phyloP scores from a whole-genome alignment of 2,797 vertebrate genomes.

The Melanotaenia pygmaea region DNA sequence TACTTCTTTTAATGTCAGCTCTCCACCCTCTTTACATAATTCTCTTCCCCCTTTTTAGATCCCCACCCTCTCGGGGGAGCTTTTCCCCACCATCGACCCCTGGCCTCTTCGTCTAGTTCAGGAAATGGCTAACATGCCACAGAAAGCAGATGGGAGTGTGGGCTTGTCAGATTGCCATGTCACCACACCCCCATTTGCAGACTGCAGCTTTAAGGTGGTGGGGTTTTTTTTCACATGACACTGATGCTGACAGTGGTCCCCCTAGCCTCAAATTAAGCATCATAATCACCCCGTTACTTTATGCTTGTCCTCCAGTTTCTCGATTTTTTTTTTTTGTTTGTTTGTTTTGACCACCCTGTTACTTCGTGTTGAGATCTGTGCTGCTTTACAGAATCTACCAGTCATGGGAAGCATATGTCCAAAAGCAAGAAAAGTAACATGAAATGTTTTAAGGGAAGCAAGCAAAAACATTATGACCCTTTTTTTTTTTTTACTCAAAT shows the following conservation, averaged over 20 bases:
- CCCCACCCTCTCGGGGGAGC: slow-evolving; percentile 31
- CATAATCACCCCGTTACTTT: slow-evolving; percentile 7
- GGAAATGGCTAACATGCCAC: slow-evolving; percentile 83
- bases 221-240: slow-evolving; percentile 38
- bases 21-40: slow-evolving; percentile 39
- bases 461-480: too few species aligned
- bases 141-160: slow-evolving; percentile 72
- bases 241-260: slow-evolving; percentile 13
- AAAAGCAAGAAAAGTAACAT: slow-evolving; percentile 23
- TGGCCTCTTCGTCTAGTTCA: slow-evolving; percentile 70
- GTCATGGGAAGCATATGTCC: background rate
- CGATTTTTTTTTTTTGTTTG: slow-evolving; percentile 13
- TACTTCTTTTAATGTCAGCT: slow-evolving; percentile 26
- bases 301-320: slow-evolving; percentile 31
- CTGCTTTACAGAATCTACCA: background rate
- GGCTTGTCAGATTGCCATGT: slow-evolving; percentile 54
- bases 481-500: too few species aligned
- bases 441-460: slow-evolving; percentile 9
- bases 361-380: background rate
- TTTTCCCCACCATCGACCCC: slow-evolving; percentile 67
- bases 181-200: slow-evolving; percentile 54
- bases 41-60: slow-evolving; percentile 21
- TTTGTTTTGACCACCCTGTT: background rate
- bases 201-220: slow-evolving; percentile 41
- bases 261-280: background rate